These are phyloP conservation scores for Ptychoptera contaminata DNA, from an alignment of 2,888 invertebrate genomes.

Conservation along the genomic window DNA sequence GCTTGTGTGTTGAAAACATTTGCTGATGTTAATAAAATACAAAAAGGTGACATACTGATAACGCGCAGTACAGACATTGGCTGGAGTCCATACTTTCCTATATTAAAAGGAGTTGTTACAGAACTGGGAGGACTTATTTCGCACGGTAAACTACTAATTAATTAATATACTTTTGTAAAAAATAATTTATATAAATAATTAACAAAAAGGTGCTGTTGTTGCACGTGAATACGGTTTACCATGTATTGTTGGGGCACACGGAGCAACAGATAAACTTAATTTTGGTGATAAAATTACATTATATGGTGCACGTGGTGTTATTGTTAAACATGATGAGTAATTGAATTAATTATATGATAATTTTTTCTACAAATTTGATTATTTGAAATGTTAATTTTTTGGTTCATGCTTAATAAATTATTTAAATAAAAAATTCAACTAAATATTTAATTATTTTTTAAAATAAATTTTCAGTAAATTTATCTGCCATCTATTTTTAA, in stretches of 20 bases:
- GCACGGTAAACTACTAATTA: conserved; percentile 40
- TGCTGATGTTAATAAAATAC: conserved; percentile 40
- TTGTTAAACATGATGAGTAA: neutral
- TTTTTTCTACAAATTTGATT: too few species aligned
- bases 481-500: too few species aligned
- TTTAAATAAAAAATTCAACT: too few species aligned
- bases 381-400: too few species aligned
- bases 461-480: too few species aligned
- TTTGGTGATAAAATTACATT: conserved; percentile 48
- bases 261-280: conserved; percentile 48
- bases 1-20: conserved; percentile 57
- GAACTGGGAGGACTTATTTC: conserved; percentile 72
- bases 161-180: neutral
- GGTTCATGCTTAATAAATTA: too few species aligned
- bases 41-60: conserved; percentile 56
- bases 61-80: conserved; percentile 66
- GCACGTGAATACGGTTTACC: conserved; percentile 73
- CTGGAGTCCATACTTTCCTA: conserved; percentile 74
- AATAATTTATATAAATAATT: too few species aligned
- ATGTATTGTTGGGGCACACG: conserved; percentile 57
- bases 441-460: too few species aligned
- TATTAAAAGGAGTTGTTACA: conserved; percentile 60
- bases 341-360: too few species aligned
- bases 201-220: conserved; percentile 52
- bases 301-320: conserved; percentile 33